A percentile compares a stretch with the other conserved stretches of the same genome.
Evolutionary conservation across 2,113 vertebrate genomes (phyloP).

Genomic region (Colaptes auratus): DNA sequence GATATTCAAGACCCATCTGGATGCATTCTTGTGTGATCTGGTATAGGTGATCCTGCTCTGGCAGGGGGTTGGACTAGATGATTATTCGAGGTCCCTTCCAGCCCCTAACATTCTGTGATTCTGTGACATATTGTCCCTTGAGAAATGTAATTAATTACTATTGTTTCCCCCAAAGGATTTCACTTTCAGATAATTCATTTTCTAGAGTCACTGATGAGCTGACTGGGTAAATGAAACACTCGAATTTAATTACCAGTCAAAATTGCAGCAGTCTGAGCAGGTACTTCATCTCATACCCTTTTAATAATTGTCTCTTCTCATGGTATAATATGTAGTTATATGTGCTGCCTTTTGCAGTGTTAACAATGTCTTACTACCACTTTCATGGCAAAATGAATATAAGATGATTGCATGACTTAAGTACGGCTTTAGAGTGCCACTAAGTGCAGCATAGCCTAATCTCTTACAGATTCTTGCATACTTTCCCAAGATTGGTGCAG

Average conservation of each 20-base stretch:
- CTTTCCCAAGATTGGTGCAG: not conserved
- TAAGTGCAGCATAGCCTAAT: not conserved
- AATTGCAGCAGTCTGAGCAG: slow-evolving; percentile 76
- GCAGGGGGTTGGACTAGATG: too few species aligned
- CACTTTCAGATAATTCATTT: slow-evolving; percentile 76
- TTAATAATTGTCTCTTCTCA: slow-evolving; percentile 76
- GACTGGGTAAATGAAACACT: slow-evolving; percentile 82
- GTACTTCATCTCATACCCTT: slow-evolving; percentile 74
- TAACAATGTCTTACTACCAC: slow-evolving; percentile 62
- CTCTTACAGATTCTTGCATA: not conserved
- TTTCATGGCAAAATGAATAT: slow-evolving; percentile 58
- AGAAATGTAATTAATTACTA: slow-evolving; percentile 78
- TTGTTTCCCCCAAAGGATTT: slow-evolving; percentile 73
- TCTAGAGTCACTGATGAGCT: slow-evolving; percentile 78
- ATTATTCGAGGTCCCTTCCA: too few species aligned
- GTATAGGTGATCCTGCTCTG: too few species aligned
- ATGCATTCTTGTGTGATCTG: too few species aligned
- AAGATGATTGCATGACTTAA: slow-evolving; percentile 49
- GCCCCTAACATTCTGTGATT: too few species aligned
- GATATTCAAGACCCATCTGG: too few species aligned
- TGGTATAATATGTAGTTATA: slow-evolving; percentile 69
- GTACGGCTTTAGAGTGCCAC: slow-evolving; percentile 7
- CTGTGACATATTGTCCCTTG: slow-evolving; percentile 10
- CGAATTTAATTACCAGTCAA: slow-evolving; percentile 80
- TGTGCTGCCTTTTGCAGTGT: slow-evolving; percentile 62